Evolutionary conservation across 2,113 vertebrate species (phyloP).

Genomic region (Phycodurus eques): DNA sequence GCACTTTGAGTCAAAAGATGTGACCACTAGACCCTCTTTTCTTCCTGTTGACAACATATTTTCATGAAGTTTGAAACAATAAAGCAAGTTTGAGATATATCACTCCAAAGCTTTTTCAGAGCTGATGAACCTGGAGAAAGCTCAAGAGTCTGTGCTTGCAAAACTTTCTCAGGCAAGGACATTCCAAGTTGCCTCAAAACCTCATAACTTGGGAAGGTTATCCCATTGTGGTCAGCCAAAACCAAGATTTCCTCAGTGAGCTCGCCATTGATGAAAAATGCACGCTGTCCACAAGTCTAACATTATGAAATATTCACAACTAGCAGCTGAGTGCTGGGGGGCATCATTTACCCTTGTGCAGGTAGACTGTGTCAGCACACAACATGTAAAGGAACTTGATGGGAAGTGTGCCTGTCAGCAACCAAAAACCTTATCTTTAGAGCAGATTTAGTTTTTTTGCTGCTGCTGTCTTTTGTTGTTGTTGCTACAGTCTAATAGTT

Average conservation of each 20-base stretch:
- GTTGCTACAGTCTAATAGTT: background rate
- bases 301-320: constrained; percentile 13
- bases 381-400: background rate
- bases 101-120: background rate
- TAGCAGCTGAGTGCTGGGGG: background rate
- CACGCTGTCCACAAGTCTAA: background rate
- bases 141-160: background rate
- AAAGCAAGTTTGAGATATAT: background rate
- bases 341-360: background rate
- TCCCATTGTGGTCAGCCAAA: background rate
- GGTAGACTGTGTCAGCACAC: background rate
- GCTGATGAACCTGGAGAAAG: background rate
- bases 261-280: background rate
- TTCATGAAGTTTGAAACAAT: background rate
- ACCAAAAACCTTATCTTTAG: background rate
- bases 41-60: background rate
- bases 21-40: background rate
- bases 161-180: background rate
- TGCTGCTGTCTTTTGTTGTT: background rate
- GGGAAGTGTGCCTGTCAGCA: background rate
- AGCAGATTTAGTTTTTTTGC: background rate
- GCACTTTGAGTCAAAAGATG: background rate
- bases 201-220: background rate
- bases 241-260: background rate
- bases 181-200: background rate